Conservation (phyloP, 1,140 invertebrate genomes). For the Drosophila sproati region DNA sequence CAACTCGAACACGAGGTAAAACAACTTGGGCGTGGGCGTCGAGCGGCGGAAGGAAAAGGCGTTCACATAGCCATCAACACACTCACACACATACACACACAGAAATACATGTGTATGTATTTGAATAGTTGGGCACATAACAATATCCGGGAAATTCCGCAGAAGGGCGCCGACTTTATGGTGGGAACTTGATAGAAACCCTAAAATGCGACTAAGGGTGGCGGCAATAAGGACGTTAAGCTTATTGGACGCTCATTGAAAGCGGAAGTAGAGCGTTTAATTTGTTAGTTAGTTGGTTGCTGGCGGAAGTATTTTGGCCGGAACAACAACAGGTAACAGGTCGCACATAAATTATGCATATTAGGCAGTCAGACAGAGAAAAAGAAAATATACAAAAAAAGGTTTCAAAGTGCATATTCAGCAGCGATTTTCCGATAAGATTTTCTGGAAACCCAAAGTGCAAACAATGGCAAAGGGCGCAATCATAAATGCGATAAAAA, state of each 20-base stretch:
- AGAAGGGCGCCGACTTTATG: constrained; percentile 43
- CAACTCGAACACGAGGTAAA: constrained; percentile 19
- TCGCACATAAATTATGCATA: constrained; percentile 66
- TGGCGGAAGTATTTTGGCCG: constrained; percentile 16
- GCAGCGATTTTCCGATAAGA: constrained; percentile 21
- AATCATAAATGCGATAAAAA: constrained; percentile 25
- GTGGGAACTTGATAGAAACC: constrained; percentile 64
- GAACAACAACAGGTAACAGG: constrained; percentile 54
- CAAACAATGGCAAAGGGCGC: constrained; percentile 1
- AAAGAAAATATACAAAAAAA: background rate
- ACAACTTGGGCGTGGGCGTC: constrained; percentile 53
- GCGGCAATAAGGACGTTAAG: constrained; percentile 42
- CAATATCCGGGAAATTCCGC: constrained; percentile 79
- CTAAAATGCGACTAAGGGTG: constrained; percentile 32
- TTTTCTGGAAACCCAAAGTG: constrained; percentile 31
- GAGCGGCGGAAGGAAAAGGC: constrained; percentile 74
- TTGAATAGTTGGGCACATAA: constrained; percentile 49
- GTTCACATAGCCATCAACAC: constrained; percentile 47
- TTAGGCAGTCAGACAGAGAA: background rate
- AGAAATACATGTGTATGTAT: background rate
- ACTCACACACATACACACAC: background rate
- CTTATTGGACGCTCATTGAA: constrained; percentile 65
- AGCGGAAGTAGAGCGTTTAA: constrained; percentile 71
- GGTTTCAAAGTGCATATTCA: constrained; percentile 5
- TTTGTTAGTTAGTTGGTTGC: constrained; percentile 52